Conservation (phyloP, 2,113 vertebrate species). For the Todiramphus chloris region DNA sequence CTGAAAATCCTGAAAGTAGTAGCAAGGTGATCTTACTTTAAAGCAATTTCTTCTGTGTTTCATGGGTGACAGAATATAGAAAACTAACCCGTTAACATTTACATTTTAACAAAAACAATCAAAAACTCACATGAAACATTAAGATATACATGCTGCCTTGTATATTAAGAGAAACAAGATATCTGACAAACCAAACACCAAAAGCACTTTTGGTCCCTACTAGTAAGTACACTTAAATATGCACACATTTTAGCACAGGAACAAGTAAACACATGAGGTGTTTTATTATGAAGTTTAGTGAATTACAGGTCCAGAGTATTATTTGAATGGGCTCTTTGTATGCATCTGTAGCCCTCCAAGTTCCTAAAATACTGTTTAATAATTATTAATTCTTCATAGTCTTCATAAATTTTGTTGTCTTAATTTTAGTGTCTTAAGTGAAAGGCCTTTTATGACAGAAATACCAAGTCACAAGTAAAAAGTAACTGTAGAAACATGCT, state of each 20-base stretch:
- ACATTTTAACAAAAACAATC: background rate
- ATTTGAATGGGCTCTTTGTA: background rate
- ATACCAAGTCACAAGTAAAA: background rate
- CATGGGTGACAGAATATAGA: background rate
- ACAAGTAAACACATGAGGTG: accelerated
- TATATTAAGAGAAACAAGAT: background rate
- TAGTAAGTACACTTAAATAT: background rate
- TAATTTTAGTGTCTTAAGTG: background rate
- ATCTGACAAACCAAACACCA: background rate
- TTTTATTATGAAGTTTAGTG: background rate
- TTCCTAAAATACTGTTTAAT: background rate
- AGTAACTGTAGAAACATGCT: background rate
- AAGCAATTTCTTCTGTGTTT: background rate
- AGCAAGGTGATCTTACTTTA: background rate
- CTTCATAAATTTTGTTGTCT: background rate
- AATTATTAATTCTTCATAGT: background rate
- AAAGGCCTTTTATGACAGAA: background rate
- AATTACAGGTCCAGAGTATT: background rate
- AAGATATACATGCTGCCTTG: background rate
- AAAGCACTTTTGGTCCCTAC: background rate
- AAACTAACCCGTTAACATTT: background rate
- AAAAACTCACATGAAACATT: too few relatives aligned
- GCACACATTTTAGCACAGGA: background rate
- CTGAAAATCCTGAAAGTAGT: background rate
- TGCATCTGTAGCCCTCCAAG: background rate